Conservation (phyloP, 2,888 invertebrate species). For the Protonemura montana region DNA sequence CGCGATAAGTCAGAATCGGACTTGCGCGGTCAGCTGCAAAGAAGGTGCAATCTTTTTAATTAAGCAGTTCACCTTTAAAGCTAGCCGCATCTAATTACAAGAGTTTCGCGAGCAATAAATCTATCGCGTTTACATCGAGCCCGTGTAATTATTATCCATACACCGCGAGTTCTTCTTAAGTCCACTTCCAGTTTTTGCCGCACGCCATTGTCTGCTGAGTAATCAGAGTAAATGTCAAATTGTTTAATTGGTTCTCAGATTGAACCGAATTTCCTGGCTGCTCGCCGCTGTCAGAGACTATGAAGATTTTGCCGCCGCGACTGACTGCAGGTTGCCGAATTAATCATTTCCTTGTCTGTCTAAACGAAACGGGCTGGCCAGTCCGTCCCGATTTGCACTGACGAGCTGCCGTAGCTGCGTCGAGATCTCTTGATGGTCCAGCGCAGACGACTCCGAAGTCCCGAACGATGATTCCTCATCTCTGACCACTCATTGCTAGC, state of each 20-base stretch:
- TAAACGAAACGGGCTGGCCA: neutral
- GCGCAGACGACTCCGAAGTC: no score
- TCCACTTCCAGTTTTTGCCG: neutral
- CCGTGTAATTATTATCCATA: conserved; percentile 17
- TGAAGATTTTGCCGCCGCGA: conserved; percentile 30
- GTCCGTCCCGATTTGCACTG: neutral
- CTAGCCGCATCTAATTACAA: neutral
- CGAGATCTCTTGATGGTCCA: neutral
- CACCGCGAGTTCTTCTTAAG: neutral
- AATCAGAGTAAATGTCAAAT: conserved; percentile 37
- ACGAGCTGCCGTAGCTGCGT: neutral
- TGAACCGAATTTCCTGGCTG: neutral
- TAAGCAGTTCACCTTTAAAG: neutral
- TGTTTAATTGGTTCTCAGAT: conserved; percentile 32
- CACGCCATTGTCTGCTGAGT: neutral
- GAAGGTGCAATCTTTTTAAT: conserved; percentile 7
- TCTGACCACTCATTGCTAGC: no score
- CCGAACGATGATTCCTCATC: no score
- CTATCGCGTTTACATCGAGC: neutral
- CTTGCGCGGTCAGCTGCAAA: neutral
- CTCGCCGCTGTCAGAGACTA: conserved; percentile 21
- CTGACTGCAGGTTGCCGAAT: neutral
- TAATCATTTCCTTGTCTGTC: neutral
- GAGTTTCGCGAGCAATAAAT: conserved; percentile 14
- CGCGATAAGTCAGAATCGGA: neutral